These are phyloP conservation scores for Stegastes partitus DNA, from an alignment of 2,113 vertebrate species.

Conservation along the genomic window DNA sequence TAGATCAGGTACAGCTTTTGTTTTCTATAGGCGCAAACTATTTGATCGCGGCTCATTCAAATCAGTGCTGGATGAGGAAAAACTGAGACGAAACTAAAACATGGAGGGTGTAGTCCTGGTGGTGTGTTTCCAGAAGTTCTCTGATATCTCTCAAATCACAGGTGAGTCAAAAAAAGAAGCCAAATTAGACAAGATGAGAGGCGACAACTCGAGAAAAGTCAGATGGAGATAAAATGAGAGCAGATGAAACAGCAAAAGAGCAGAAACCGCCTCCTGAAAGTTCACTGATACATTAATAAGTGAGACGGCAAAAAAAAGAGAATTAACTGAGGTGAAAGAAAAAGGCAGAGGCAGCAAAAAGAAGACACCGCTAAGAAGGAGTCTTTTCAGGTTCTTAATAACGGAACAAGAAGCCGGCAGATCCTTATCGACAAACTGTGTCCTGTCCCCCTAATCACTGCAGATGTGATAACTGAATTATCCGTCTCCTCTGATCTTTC, in stretches of 20 bases:
- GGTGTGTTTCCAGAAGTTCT: slow-evolving; percentile 2
- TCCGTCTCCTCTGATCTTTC: slow-evolving; percentile 81
- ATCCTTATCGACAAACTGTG: slow-evolving; percentile 76
- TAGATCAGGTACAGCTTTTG: too few species aligned
- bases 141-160: not conserved
- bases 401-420: slow-evolving; percentile 59
- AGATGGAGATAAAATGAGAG: slow-evolving; percentile 12
- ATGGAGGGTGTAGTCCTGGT: not conserved
- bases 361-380: not conserved
- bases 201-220: not conserved
- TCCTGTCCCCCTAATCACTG: slow-evolving; percentile 78
- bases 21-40: not conserved
- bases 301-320: slow-evolving; percentile 18
- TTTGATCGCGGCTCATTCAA: too few species aligned
- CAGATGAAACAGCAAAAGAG: slow-evolving; percentile 18
- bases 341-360: slow-evolving; percentile 25
- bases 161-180: not conserved
- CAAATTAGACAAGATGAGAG: slow-evolving; percentile 16
- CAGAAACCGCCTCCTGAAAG: not conserved
- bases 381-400: slow-evolving; percentile 47
- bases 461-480: slow-evolving; percentile 84
- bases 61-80: too few species aligned
- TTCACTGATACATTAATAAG: slow-evolving; percentile 2
- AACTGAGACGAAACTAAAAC: not conserved
- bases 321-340: slow-evolving; percentile 36